Base-by-base conservation (phyloP, 2,797 vertebrate genomes). In the Anguilla pacifica region DNA sequence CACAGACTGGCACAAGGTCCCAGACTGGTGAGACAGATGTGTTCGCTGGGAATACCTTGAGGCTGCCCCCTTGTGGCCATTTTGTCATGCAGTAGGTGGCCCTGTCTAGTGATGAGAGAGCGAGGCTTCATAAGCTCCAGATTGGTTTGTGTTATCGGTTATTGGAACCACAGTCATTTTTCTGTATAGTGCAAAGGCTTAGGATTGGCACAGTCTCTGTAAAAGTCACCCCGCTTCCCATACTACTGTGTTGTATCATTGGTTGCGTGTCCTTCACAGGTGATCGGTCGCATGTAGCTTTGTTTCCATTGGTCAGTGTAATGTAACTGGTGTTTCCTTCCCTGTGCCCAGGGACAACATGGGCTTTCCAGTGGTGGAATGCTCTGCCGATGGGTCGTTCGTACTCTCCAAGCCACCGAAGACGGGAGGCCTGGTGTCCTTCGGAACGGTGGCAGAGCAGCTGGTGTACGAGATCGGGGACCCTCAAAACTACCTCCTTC, bases 381-480 rank as follows among this genome's bases (percentile, higher is more conserved):
- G 96, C 83, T 96, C 94, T 11, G 86, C 94, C 22, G 95, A 97
- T 90, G 97, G 97, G 55, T 94, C 96, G 90, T 96, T 98, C 86
- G 85, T 95, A 15, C 91, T 98, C 83, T 96, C 95, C 86, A 97
- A 98, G 88, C 96, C 97, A 3, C 96, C 96, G 0, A 90, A 92
- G 4, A 97, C 96, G 0, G 97, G 97, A 0, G 96, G 96, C 5
- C 92, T 97, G 0, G 94, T 98, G 39, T 96, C 95, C 35, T 97
- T 97, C 46, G 97, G 97, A 49, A 96, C 96, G 0, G 96, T 94
- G 35, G 95, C 97, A 1, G 97, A 98, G 92, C 97, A 98, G 91
- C 93, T 98, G 91, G 95, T 98, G 7, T 97, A 98, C 89, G 97
- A 98, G 94, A 95, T 98, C 35, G 95, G 94, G 0, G 95, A 98